Percentiles rank a stretch among this genome's conserved stretches.
These are phyloP conservation scores for Volucella inanis DNA, from an alignment of 2,888 invertebrate species.

Conservation along the genomic window DNA sequence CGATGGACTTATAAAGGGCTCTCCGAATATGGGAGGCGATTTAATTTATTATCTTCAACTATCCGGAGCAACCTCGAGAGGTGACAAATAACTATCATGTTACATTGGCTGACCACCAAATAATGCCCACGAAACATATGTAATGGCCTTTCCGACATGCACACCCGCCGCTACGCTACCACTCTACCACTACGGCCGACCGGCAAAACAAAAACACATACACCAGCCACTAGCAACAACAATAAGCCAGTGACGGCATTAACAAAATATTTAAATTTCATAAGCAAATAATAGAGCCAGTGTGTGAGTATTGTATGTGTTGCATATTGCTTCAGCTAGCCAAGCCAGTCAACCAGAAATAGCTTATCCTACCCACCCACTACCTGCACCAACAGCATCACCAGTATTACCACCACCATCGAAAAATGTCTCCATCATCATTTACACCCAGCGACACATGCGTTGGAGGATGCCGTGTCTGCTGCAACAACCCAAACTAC, in stretches of 20 bases:
- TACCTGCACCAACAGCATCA: background rate
- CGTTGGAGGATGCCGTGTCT: slow-evolving; percentile 29
- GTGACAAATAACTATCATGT: slow-evolving; percentile 73
- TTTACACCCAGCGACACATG: slow-evolving; percentile 60
- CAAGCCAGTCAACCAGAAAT: slow-evolving; percentile 46
- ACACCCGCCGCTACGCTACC: slow-evolving; percentile 43
- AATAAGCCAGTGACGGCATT: slow-evolving; percentile 42
- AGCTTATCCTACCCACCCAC: slow-evolving; percentile 9
- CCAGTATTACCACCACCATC: slow-evolving; percentile 23
- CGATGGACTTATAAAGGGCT: too few relatives aligned
- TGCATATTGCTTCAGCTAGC: slow-evolving; percentile 23
- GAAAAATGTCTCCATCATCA: slow-evolving; percentile 43
- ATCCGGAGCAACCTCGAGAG: slow-evolving; percentile 53
- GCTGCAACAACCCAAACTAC: slow-evolving; percentile 21
- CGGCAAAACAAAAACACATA: slow-evolving; percentile 50
- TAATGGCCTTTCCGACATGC: slow-evolving; percentile 62
- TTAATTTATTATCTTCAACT: slow-evolving; percentile 58
- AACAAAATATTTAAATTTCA: slow-evolving; percentile 72
- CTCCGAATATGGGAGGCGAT: background rate
- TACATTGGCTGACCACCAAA: slow-evolving; percentile 69
- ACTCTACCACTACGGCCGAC: slow-evolving; percentile 18
- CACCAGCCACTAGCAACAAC: background rate
- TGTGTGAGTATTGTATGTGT: background rate
- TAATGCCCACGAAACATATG: slow-evolving; percentile 73
- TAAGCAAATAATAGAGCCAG: slow-evolving; percentile 52